Conservation (phyloP, 2,797 vertebrate species). For the Eptatretus atami region DNA sequence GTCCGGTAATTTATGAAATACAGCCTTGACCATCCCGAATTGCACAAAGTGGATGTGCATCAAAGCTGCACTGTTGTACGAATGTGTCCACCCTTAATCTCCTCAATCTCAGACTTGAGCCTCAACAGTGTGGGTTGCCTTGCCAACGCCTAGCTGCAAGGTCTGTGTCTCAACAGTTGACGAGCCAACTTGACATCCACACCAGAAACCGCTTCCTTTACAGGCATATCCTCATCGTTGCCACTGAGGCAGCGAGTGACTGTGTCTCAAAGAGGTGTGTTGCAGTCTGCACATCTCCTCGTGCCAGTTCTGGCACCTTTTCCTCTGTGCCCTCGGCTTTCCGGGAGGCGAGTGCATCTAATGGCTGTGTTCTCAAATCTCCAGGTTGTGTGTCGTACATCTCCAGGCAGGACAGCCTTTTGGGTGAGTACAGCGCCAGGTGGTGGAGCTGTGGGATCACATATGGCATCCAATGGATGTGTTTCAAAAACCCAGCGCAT, state of each 20-base stretch:
- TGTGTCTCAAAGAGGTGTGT: constrained; percentile 44
- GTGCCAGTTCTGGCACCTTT: constrained; percentile 28
- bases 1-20: constrained; percentile 48
- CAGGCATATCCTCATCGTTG: constrained; percentile 21
- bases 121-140: constrained; percentile 29
- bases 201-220: constrained; percentile 22
- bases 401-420: constrained; percentile 14
- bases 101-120: constrained; percentile 34
- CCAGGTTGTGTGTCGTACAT: constrained; percentile 35
- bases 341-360: constrained; percentile 16
- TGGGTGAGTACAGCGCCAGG: constrained; percentile 15
- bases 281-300: constrained; percentile 25
- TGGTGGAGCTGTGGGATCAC: constrained; percentile 18
- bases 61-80: constrained; percentile 53
- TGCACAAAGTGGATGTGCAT: constrained; percentile 48
- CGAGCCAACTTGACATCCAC: constrained; percentile 36
- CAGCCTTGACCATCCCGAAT: constrained; percentile 40
- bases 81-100: constrained; percentile 34
- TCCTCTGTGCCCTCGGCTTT: constrained; percentile 15
- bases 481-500: constrained; percentile 53
- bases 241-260: constrained; percentile 32
- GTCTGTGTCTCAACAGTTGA: constrained; percentile 37
- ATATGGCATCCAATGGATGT: constrained; percentile 32
- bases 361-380: constrained; percentile 51
- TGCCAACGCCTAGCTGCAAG: constrained; percentile 30